Conservation (phyloP, 2,797 vertebrate genomes). For the Myiotriccus ornatus region DNA sequence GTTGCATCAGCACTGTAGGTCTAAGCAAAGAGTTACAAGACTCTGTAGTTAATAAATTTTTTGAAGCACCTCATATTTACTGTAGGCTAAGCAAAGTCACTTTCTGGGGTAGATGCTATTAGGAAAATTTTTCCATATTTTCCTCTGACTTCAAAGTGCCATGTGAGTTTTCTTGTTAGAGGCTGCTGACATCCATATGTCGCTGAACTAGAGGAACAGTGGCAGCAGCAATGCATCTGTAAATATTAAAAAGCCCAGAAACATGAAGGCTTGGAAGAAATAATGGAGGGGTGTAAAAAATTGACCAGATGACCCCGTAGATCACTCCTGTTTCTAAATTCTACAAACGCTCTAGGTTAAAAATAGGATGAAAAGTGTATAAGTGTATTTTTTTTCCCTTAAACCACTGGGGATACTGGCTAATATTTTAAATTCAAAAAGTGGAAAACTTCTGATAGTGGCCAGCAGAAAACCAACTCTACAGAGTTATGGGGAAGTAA, state of each 20-base stretch:
- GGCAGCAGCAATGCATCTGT: background rate
- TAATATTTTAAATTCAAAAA: background rate
- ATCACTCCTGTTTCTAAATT: background rate
- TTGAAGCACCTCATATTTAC: background rate
- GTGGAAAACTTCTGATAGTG: background rate
- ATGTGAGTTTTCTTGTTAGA: background rate
- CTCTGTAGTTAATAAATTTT: background rate
- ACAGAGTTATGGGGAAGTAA: background rate
- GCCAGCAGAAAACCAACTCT: background rate
- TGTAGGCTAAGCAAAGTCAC: background rate
- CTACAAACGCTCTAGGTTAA: background rate
- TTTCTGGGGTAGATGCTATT: background rate
- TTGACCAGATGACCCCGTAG: background rate
- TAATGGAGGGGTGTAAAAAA: background rate
- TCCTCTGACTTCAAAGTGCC: background rate
- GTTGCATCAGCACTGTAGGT: background rate
- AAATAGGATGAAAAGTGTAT: background rate
- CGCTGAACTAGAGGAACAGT: background rate
- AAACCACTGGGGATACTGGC: background rate
- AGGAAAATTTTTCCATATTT: slow-evolving; percentile 11
- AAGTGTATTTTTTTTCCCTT: background rate
- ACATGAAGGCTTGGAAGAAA: background rate
- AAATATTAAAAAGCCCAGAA: slow-evolving; percentile 13
- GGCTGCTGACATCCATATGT: background rate
- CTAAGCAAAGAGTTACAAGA: background rate